A percentile compares a stretch with the other conserved stretches of the same genome.
Conservation (phyloP, 2,797 vertebrate species). For the Poeciliopsis gracilis region DNA sequence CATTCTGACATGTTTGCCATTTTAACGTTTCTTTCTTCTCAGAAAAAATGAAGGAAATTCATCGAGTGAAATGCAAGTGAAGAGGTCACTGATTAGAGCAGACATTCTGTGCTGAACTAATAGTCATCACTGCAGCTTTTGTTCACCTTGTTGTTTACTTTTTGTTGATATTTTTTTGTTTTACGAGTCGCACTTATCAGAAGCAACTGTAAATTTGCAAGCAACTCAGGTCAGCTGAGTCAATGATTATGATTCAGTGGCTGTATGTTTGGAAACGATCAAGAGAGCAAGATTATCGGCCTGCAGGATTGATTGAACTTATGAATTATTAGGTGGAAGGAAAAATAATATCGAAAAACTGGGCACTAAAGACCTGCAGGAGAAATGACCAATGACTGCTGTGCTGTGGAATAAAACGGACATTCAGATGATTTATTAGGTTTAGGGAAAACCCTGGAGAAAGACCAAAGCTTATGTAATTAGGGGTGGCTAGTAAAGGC, state of each 20-base stretch:
- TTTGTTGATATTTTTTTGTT: slow-evolving; percentile 20
- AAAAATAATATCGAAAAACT: slow-evolving; percentile 63
- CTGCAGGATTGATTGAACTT: slow-evolving; percentile 66
- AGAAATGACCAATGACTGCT: slow-evolving; percentile 69
- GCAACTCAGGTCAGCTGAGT: slow-evolving; percentile 47
- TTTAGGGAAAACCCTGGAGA: slow-evolving; percentile 59
- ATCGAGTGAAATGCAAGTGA: slow-evolving; percentile 52
- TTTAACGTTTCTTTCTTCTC: slow-evolving; percentile 12
- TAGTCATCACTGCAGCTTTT: slow-evolving; percentile 47
- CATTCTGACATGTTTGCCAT: slow-evolving; percentile 12
- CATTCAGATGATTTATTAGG: slow-evolving; percentile 71
- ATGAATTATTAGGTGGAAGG: slow-evolving; percentile 72
- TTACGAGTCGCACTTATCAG: slow-evolving; percentile 31
- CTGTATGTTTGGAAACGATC: slow-evolving; percentile 57
- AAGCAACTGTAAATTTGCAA: slow-evolving; percentile 59
- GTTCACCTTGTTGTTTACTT: slow-evolving; percentile 13
- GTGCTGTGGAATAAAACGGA: slow-evolving; percentile 63
- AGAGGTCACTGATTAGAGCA: slow-evolving; percentile 63
- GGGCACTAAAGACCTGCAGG: slow-evolving; percentile 62
- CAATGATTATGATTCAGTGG: slow-evolving; percentile 66
- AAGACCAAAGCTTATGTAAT: slow-evolving; percentile 70
- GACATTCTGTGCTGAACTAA: slow-evolving; percentile 58
- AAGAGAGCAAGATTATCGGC: slow-evolving; percentile 54
- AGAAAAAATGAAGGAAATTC: slow-evolving; percentile 42
- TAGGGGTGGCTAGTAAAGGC: slow-evolving; percentile 54